Base-by-base conservation (phyloP, 2,113 vertebrate genomes). In the Sinosuthora webbiana region DNA sequence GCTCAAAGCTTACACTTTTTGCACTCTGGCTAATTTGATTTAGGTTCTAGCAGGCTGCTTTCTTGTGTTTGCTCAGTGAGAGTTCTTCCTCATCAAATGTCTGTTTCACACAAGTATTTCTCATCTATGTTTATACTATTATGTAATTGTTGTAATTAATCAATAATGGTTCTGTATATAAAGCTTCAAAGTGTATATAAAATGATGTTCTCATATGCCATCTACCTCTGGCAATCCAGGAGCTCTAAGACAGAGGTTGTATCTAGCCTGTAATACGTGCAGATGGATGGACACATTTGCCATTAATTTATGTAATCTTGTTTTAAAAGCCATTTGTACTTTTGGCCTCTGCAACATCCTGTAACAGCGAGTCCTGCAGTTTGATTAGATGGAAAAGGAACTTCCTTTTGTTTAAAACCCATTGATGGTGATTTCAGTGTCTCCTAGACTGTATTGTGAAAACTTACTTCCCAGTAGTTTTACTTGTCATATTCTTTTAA, bases 241-340 rank as follows among this genome's bases (percentile, higher is more conserved):
- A 81, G 10, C 24, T 68, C 57, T 77, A 30, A 70, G 56, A 25
- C 47, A 55, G 68, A 55, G 30, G 24, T 53, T 89, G 33, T 17
- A 8, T 77, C 67, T 77, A 60, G 50, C 50, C 85, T 2, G 1
- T 74, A 56, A 55, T 86, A 63, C 3, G 17, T 55, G 74, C 45
- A 69, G 55, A 86, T 74, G 60, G 47, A 86, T 93, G 73, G 73
- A 70, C 60, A 13, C 50, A 47, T 23, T 88, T 86, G 47, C 60
- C 52, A 49, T 92, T 75, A 81, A 94, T 94, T 94, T 90, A 47
- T 92, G 83, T 96, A 94, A 96, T 89, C 86, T 92, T 93, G 76
- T 89, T 95, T 93, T 81, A 94, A 95, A 93, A 96, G 89, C 86
- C 69, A 11, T 94, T 97, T 95, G 95, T 97, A 93, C 93, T 97